A percentile compares a stretch with the other conserved stretches of the same genome.
phyloP scores from a whole-genome alignment of 2,888 invertebrate species.

The Helicoverpa assulta region DNA sequence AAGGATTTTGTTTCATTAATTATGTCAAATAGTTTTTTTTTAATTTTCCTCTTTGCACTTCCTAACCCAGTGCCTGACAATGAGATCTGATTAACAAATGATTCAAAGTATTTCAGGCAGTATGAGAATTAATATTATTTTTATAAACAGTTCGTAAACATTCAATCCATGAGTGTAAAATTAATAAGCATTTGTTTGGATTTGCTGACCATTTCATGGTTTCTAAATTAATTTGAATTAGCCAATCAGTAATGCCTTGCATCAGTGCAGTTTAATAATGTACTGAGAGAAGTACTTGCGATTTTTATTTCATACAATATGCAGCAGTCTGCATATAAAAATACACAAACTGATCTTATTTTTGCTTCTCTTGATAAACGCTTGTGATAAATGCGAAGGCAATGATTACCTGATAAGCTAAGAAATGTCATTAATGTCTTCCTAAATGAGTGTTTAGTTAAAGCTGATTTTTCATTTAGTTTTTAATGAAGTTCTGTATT shows the following conservation, averaged over 20 bases:
- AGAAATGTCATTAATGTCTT: background rate
- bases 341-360: too few relatives aligned
- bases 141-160: background rate
- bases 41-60: background rate
- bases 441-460: background rate
- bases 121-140: too few relatives aligned
- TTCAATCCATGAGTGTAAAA: background rate
- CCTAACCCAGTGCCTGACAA: background rate
- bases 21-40: background rate
- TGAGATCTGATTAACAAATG: background rate
- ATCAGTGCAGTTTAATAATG: background rate
- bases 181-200: constrained; percentile 8
- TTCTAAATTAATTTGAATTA: constrained; percentile 31
- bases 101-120: background rate
- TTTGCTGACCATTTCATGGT: constrained; percentile 3
- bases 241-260: background rate
- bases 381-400: constrained; percentile 5
- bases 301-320: too few relatives aligned
- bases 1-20: constrained; percentile 30
- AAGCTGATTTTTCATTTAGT: background rate
- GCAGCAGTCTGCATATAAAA: too few relatives aligned
- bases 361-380: background rate
- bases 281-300: background rate
- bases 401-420: constrained; percentile 19
- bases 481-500: background rate